phyloP scores from a whole-genome alignment of 2,888 invertebrate species.

The Torymus texanus region DNA sequence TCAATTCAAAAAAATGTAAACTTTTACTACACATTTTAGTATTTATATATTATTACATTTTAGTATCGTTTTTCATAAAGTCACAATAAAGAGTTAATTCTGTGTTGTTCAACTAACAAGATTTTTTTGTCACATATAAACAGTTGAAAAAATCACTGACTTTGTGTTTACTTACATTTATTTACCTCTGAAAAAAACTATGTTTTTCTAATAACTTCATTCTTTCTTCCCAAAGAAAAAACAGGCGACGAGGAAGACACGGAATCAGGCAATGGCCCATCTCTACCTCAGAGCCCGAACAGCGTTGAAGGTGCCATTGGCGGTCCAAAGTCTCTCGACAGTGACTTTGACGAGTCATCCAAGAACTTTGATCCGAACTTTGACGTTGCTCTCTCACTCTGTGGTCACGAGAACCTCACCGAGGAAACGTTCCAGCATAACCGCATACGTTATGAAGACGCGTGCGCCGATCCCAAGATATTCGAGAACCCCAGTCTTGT shows the following conservation, averaged over 20 bases:
- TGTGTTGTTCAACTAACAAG: too few species aligned
- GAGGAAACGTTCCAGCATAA: constrained; percentile 81
- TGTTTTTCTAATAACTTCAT: too few species aligned
- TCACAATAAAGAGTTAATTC: too few species aligned
- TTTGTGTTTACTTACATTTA: too few species aligned
- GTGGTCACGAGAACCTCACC: constrained; percentile 80
- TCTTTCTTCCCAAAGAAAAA: constrained; percentile 43
- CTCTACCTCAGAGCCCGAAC: constrained; percentile 94
- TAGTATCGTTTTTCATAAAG: too few species aligned
- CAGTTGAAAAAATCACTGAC: too few species aligned
- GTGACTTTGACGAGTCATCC: constrained; percentile 87
- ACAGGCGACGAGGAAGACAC: constrained; percentile 90
- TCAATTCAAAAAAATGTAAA: too few species aligned
- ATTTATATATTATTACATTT: too few species aligned
- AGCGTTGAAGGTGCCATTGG: constrained; percentile 87
- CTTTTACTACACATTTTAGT: too few species aligned
- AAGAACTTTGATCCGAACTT: constrained; percentile 50
- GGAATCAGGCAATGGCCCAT: constrained; percentile 97
- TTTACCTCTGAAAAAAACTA: too few species aligned
- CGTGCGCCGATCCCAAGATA: constrained; percentile 84
- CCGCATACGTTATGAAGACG: constrained; percentile 77
- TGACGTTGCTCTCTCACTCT: constrained; percentile 86
- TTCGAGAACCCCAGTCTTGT: constrained; percentile 89
- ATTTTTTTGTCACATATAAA: too few species aligned
- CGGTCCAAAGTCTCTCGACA: constrained; percentile 84